Evolutionary conservation across 2,888 invertebrate species (phyloP), one percentile per base, ranked within the genome.

Genomic region (Latrodectus elegans): DNA sequence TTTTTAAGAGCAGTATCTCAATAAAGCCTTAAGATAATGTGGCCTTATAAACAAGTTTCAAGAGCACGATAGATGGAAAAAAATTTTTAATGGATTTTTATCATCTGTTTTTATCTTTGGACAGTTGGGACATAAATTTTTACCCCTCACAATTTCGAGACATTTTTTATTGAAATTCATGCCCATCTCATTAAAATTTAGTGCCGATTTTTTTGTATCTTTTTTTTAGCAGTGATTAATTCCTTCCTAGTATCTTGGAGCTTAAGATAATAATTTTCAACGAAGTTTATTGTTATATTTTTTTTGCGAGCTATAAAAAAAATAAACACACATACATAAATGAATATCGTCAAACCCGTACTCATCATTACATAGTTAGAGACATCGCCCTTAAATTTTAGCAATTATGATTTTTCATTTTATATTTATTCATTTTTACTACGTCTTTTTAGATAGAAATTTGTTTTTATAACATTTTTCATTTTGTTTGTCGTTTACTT

Each of bases 221-320:
- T 72, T 15, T 15, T 52, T 26, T 49, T 11, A 38, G 55, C 68
- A 74, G 53, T 82, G 75, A 75, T 82, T 82, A 82, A 82, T 82
- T 82, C 68, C 49, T 49, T 60, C 68, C 12, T 49, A 81, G 67
- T 64, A 53, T 55, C 8, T 14, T 51, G n/a, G 6, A 51, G 53
- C 68, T 15, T 38, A 68, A 75, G 82, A 82, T 82, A 82, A 82
- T 82, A 82, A 82, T 75, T 75, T 82, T 55, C 49, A 82, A 74
- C 68, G 4, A 75, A 82, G 74, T 74, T 82, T 82, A 75, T 82
- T 82, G 67, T 71, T 67, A 77, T 77, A 17, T 49, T 17, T 51
- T 60, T 38, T 60, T n/a, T 60, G 60, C 68, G 26, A 17, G 12
- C 17, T 17, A 15, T 9, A 71, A 71, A 73, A 73, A 72, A 53